phyloP scores from a whole-genome alignment of 2,113 vertebrate species.

The Ranitomeya imitator region DNA sequence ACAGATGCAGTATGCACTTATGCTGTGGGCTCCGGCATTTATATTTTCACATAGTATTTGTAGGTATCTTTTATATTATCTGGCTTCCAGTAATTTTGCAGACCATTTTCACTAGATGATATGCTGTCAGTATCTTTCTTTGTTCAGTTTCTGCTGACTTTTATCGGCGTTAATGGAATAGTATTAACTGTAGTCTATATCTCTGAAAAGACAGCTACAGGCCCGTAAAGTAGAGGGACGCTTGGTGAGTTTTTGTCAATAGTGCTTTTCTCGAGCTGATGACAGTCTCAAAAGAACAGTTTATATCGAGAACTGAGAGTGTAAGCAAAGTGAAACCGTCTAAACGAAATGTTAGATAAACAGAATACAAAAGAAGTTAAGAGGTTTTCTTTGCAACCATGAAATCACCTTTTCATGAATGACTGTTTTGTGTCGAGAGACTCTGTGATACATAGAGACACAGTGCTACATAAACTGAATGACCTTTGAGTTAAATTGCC shows the following conservation, averaged over 20 bases:
- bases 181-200: slow-evolving; percentile 10
- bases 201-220: slow-evolving; percentile 23
- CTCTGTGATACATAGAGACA: background rate
- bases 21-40: background rate
- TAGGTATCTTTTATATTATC: background rate
- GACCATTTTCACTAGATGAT: background rate
- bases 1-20: too few relatives aligned
- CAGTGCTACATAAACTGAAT: background rate
- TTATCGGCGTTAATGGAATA: slow-evolving; percentile 29
- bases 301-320: slow-evolving; percentile 44
- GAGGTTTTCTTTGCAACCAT: slow-evolving; percentile 23
- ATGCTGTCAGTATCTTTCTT: slow-evolving; percentile 23
- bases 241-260: slow-evolving; percentile 5
- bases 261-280: slow-evolving; percentile 27
- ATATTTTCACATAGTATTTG: background rate
- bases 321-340: slow-evolving; percentile 37
- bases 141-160: slow-evolving; percentile 28
- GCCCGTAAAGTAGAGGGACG: background rate
- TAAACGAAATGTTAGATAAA: slow-evolving; percentile 38
- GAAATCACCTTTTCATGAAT: slow-evolving; percentile 37
- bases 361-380: slow-evolving; percentile 32
- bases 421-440: slow-evolving; percentile 40
- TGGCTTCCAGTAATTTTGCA: background rate
- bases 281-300: slow-evolving; percentile 27
- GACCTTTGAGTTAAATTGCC: slow-evolving; percentile 33